Conservation (phyloP, 2,797 vertebrate species). For the Brachyalestes nurse region DNA sequence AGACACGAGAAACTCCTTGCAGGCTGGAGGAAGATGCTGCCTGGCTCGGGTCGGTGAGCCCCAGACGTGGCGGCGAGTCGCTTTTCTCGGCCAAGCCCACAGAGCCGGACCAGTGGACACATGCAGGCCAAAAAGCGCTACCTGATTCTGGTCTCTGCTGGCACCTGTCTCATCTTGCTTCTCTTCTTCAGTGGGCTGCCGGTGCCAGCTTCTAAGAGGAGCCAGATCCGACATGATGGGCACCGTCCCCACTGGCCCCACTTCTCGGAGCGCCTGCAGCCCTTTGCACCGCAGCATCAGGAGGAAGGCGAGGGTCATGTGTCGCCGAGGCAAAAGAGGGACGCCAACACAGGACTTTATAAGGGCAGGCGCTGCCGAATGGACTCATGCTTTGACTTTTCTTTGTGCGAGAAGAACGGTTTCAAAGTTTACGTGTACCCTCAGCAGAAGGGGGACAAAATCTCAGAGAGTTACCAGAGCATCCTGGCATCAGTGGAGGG, state of each 20-base stretch:
- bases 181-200: constrained; percentile 89
- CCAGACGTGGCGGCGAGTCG: constrained; percentile 82
- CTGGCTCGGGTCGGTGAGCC: constrained; percentile 85
- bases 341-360: constrained; percentile 83
- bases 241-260: constrained; percentile 84
- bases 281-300: constrained; percentile 83
- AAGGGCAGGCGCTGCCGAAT: constrained; percentile 91
- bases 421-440: constrained; percentile 98
- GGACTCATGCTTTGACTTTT: constrained; percentile 96
- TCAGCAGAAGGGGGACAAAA: constrained; percentile 95
- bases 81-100: constrained; percentile 83
- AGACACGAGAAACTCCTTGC: constrained; percentile 84
- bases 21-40: constrained; percentile 89
- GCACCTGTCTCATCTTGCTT: constrained; percentile 86
- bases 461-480: constrained; percentile 98
- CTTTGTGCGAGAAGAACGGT: constrained; percentile 87
- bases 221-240: constrained; percentile 80
- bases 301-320: constrained; percentile 75
- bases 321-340: constrained; percentile 88
- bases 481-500: constrained; percentile 92
- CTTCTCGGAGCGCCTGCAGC: constrained; percentile 81
- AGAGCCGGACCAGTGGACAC: constrained; percentile 88
- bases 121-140: constrained; percentile 99
- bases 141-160: constrained; percentile 90
- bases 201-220: constrained; percentile 80